Evolutionary conservation across 1,140 invertebrate species (phyloP).

Genomic region (Polypedilum vanderplanki): DNA sequence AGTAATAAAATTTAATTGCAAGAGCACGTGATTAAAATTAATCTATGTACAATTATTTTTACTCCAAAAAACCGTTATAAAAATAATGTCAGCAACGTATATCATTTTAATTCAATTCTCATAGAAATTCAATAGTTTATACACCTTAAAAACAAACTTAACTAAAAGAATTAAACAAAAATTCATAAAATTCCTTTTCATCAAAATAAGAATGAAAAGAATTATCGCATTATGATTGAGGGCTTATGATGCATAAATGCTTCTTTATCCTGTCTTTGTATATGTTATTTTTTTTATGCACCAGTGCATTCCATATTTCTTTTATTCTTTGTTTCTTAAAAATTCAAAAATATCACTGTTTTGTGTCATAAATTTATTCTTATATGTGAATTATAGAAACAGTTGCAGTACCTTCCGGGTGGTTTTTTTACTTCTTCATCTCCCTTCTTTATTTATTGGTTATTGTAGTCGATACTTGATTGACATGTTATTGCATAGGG

Average conservation of each 20-base stretch:
- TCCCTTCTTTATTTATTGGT: not conserved
- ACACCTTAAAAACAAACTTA: not conserved
- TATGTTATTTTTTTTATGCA: not conserved
- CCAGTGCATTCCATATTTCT: not conserved
- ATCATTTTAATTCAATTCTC: not conserved
- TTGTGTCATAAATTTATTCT: not conserved
- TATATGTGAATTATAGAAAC: too few species aligned
- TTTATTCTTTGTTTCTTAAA: not conserved
- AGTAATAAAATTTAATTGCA: not conserved
- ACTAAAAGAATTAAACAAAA: not conserved
- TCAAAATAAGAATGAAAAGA: not conserved
- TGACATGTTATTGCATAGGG: conserved; percentile 4
- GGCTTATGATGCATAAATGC: not conserved
- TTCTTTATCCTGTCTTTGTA: not conserved
- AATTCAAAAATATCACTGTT: conserved; percentile 7
- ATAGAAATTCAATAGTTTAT: not conserved
- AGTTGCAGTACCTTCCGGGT: not conserved
- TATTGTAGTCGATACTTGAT: not conserved
- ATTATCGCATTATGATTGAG: conserved; percentile 7
- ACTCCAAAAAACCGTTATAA: not conserved
- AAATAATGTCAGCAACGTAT: too few species aligned
- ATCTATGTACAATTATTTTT: not conserved
- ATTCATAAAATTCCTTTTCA: not conserved
- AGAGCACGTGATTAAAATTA: not conserved
- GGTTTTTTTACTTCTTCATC: not conserved